Percentiles rank a stretch among this genome's conserved stretches.
Evolutionary conservation across 2,797 vertebrate genomes (phyloP).

Genomic region (Sylvia borin): DNA sequence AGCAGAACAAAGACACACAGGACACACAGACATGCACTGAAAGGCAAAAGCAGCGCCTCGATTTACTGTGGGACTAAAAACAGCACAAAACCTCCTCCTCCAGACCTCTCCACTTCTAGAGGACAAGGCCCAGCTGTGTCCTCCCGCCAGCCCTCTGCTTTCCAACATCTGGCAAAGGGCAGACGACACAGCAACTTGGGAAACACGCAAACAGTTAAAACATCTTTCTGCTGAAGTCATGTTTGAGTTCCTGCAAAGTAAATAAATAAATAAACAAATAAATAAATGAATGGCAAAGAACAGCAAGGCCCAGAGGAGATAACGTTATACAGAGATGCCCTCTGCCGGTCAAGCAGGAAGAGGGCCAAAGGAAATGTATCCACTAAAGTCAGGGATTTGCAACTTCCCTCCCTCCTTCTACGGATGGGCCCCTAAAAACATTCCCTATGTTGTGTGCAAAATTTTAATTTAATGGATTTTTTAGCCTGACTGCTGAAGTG

Average conservation of each 20-base stretch:
- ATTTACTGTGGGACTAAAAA: conserved; percentile 58
- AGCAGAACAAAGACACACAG: conserved; percentile 48
- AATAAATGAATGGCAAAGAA: background rate
- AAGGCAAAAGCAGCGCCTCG: conserved; percentile 4
- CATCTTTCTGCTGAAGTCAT: conserved; percentile 34
- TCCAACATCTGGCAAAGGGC: conserved; percentile 4
- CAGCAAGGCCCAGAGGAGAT: background rate
- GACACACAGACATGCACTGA: conserved; percentile 19
- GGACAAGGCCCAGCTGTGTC: background rate
- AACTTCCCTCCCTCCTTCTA: background rate
- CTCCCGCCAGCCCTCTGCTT: background rate
- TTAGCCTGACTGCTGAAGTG: background rate
- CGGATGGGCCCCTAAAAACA: background rate
- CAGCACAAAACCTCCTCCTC: background rate
- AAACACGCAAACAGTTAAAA: conserved; percentile 19
- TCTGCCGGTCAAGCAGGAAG: conserved; percentile 53
- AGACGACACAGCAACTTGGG: background rate
- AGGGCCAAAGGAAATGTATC: background rate
- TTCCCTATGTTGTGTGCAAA: background rate
- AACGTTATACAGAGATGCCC: conserved; percentile 40
- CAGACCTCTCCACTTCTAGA: background rate
- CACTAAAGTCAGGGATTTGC: background rate
- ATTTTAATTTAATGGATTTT: background rate
- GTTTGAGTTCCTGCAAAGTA: conserved; percentile 59
- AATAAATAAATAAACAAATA: background rate